Evolutionary conservation across 1,140 invertebrate genomes (phyloP), one percentile per base, ranked within the genome.

Genomic region (Arctopsyche grandis): DNA sequence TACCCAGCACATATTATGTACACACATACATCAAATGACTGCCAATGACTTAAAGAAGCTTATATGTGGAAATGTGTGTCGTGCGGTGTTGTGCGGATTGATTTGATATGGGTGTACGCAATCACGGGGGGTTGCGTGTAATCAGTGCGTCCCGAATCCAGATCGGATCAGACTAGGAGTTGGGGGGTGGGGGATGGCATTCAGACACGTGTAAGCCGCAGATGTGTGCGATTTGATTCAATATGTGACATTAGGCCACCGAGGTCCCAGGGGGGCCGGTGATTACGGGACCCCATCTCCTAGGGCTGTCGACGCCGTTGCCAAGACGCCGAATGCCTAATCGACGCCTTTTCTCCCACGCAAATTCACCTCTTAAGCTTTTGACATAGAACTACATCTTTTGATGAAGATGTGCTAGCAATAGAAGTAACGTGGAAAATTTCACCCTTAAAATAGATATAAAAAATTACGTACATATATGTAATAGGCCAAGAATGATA

Each of bases 211-310:
- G 77, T 75, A 75, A 75, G 71, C 60, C 71, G 48, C 78, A 79
- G 70, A 75, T 79, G 78, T 43, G 21, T 75, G 78, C 26, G 78
- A 79, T 79, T 79, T 75, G 71, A 79, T 75, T 79, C 78, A 79
- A 79, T 75, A 79, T 75, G 78, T 79, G 71, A 69, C 78, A 69
- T 69, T 69, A 69, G 60, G 69, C 19, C 77, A 52, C 44, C 22
- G 22, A 69, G 46, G 71, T 29, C 70, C 7, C 38, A 21, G 26
- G 78, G 60, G 70, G 63, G 46, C 26, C 48, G 77, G 69, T 79
- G 69, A 79, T 79, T 74, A 78, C 75, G 21, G 26, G 19, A 38
- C 26, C 66, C 26, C 66, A 69, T 26, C 66, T 44, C 38, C 10
- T 19, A 19, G 48, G 29, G 29, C 29, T 38, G 29, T 38, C 29